Evolutionary conservation across 2,113 vertebrate species (phyloP), one percentile per base, ranked within the genome.

Genomic region (Chelonoidis abingdonii): DNA sequence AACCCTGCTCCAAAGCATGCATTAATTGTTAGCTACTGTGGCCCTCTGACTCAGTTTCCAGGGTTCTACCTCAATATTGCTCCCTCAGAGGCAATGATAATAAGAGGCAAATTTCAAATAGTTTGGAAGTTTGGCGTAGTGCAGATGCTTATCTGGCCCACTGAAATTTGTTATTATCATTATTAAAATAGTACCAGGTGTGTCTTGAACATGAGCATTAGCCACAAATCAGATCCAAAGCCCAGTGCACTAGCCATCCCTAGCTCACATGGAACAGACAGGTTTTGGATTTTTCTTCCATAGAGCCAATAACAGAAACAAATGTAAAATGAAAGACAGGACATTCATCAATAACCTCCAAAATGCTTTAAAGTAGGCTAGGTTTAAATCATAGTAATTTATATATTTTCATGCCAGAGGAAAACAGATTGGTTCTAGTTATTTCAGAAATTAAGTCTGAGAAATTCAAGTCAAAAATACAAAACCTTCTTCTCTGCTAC

Each of bases 151-250:
- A 80, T 89, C 52, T 92, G 56, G 89, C 86, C 86, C 84, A 81
- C 14, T 3, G 35, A 88, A 75, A 89, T 95, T 88, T 81, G 8
- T 41, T 94, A 78, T 80, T 93, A 90, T 53, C 59, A 14, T 78
- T 86, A 92, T 91, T 92, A 93, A 89, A 88, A 91, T 25, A 75
- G 41, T 79, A 41, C 8, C 92, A 53, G 29, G 85, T 94, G 89
- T 8, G 80, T 11, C 16, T 31, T 89, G 38, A 88, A 84, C 84
- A 52, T 17, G 75, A 41, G 49, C 22, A 94, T 1, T 80, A 79
- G 17, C 38, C 52, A 62, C 52, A 80, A 86, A 89, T 10, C 17
- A 75, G 72, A 88, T 57, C 41, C 53, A 89, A 89, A 88, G 88
- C 25, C 53, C 38, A 62, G 52, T 84, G 10, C 6, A 4, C 35